Evolutionary conservation across 2,797 vertebrate species (phyloP).

Genomic region (Parauchenoglanis punctatus): DNA sequence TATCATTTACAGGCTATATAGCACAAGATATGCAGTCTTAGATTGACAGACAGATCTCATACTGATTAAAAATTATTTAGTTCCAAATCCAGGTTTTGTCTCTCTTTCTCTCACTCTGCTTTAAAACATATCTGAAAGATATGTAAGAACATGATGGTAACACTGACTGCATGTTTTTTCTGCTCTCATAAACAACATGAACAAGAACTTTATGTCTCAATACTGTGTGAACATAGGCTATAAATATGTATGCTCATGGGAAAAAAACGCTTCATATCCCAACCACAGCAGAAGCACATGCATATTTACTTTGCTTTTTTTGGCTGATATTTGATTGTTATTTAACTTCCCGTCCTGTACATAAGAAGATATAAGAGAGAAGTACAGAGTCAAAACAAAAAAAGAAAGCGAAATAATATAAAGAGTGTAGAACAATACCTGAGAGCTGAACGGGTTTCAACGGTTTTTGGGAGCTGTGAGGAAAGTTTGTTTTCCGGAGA

Average conservation of each 20-base stretch:
- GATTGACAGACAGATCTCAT: neutral
- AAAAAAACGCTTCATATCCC: neutral
- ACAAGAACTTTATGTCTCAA: neutral
- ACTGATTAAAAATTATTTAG: neutral
- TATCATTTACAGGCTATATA: neutral
- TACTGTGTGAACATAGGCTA: neutral
- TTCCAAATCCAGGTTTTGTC: neutral
- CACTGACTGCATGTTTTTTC: neutral
- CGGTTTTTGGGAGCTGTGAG: neutral
- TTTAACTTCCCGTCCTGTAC: neutral
- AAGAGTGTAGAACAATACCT: neutral
- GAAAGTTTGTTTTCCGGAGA: neutral
- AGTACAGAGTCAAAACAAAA: neutral
- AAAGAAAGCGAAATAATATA: neutral
- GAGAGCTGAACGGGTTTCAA: neutral
- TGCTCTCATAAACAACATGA: neutral
- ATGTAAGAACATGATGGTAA: neutral
- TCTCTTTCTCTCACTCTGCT: neutral
- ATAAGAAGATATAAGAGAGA: neutral
- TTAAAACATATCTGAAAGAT: no score
- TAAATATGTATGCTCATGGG: neutral
- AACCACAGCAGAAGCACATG: neutral
- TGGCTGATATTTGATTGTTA: no score
- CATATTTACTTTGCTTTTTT: neutral
- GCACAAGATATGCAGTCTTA: neutral